These are phyloP conservation scores for Cavia aperea DNA, from an alignment of 2,113 vertebrate genomes.

Conservation along the genomic window DNA sequence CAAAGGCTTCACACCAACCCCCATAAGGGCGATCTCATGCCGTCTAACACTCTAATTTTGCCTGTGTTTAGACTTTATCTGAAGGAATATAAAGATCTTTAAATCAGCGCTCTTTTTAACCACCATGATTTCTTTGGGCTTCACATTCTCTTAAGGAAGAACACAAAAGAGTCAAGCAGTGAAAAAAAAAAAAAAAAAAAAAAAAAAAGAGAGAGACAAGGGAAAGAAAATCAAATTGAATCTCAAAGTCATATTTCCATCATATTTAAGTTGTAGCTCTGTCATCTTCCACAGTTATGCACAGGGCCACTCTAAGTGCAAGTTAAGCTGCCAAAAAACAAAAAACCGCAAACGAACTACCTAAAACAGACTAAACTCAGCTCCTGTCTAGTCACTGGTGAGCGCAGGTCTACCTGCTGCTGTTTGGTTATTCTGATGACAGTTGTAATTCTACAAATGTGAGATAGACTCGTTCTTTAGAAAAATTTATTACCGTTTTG, in stretches of 20 bases:
- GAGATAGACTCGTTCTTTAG: conserved; percentile 36
- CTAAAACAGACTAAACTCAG: not conserved
- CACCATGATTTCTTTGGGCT: not conserved
- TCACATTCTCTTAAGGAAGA: not conserved
- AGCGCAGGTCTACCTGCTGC: not conserved
- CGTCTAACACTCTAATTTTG: conserved; percentile 7
- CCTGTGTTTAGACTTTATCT: not conserved
- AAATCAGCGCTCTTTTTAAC: not conserved
- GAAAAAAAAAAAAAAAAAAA: conserved; percentile 4
- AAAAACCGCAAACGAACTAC: not conserved
- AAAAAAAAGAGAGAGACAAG: not conserved
- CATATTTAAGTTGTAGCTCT: not conserved
- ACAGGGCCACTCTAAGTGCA: not conserved
- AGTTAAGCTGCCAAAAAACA: not conserved
- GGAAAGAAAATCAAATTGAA: not conserved
- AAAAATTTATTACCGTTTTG: conserved; percentile 44
- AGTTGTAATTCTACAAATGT: conserved; percentile 30
- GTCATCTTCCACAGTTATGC: not conserved
- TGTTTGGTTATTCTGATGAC: conserved; percentile 14
- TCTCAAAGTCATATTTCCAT: not conserved
- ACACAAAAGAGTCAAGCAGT: not conserved
- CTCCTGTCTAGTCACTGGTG: not conserved
- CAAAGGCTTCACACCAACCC: not conserved
- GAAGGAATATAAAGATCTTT: not conserved
- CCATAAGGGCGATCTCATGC: not conserved